A percentile compares a stretch with the other conserved stretches of the same genome.
These are phyloP conservation scores for Sula dactylatra DNA, from an alignment of 2,113 vertebrate genomes.

Conservation along the genomic window DNA sequence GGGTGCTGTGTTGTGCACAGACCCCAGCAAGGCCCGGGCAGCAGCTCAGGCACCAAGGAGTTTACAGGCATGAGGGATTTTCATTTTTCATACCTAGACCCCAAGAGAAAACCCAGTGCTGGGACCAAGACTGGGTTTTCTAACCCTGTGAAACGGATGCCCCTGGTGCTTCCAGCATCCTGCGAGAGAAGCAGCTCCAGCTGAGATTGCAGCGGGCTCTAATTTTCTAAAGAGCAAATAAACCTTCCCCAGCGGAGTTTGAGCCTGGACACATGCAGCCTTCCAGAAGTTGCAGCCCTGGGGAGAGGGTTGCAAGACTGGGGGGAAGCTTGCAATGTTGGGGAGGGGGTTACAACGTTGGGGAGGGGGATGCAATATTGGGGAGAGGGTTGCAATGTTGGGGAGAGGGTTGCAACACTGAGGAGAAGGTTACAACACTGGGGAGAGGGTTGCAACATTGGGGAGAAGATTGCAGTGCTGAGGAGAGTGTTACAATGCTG, in stretches of 20 bases:
- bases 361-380: no score
- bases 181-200: background rate
- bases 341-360: no score
- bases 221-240: background rate
- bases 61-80: rapidly evolving
- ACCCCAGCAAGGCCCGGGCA: background rate
- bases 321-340: no score
- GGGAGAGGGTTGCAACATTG: no score
- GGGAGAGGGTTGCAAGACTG: background rate
- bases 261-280: background rate
- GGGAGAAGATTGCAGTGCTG: no score
- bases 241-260: background rate
- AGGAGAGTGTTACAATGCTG: no score
- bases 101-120: background rate
- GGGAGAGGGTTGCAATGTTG: no score
- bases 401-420: no score
- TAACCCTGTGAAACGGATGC: background rate
- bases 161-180: background rate
- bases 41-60: background rate
- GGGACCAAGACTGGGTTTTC: no score
- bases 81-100: background rate
- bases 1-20: no score
- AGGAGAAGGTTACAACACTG: no score
- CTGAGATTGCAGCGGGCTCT: background rate
- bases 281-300: background rate